phyloP scores from a whole-genome alignment of 2,888 invertebrate species.

The Tetranychus piercei region DNA sequence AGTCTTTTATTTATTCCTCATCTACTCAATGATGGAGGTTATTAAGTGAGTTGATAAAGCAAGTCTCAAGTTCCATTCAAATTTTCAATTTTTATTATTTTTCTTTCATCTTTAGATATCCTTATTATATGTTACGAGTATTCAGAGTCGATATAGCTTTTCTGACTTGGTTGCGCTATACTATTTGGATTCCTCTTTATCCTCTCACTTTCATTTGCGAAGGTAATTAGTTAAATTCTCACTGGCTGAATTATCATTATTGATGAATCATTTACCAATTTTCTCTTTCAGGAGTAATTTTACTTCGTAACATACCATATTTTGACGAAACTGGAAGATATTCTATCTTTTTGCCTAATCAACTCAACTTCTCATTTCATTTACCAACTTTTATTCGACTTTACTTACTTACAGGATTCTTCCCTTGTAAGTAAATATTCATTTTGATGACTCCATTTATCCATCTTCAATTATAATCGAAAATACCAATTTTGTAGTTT shows the following conservation, averaged over 20 bases:
- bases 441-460: constrained; percentile 4
- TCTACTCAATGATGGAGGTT: constrained; percentile 65
- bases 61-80: not conserved
- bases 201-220: constrained; percentile 75
- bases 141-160: constrained; percentile 51
- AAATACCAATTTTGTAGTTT: constrained; percentile 12
- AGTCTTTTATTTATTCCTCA: constrained; percentile 64
- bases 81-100: not conserved
- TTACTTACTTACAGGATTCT: constrained; percentile 53
- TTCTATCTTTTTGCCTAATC: constrained; percentile 57
- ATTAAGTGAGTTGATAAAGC: constrained; percentile 43
- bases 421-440: constrained; percentile 42
- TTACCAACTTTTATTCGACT: constrained; percentile 57
- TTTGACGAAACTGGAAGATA: constrained; percentile 65
- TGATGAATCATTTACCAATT: constrained; percentile 22
- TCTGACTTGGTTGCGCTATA: constrained; percentile 79
- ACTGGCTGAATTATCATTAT: not conserved
- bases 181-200: constrained; percentile 79
- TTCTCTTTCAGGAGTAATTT: constrained; percentile 31
- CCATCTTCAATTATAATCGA: not conserved
- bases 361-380: constrained; percentile 66
- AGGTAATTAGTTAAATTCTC: constrained; percentile 35
- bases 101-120: constrained; percentile 46
- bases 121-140: constrained; percentile 67
- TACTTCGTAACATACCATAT: constrained; percentile 57